Base-by-base conservation (phyloP, 2,797 vertebrate species). In the Pelobates cultripes region DNA sequence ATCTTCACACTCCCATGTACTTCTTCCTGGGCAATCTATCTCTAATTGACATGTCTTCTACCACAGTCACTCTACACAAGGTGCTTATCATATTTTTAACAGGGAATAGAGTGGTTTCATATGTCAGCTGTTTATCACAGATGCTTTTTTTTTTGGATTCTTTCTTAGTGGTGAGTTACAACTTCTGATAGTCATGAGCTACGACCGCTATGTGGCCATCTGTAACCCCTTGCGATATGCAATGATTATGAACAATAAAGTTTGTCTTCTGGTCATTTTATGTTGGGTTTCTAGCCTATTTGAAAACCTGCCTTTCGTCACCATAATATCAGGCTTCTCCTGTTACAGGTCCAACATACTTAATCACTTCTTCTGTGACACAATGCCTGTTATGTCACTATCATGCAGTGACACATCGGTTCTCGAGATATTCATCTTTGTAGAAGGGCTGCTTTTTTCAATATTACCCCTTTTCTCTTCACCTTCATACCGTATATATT, bases 311-410 rank as follows among this genome's bases (percentile, higher is more conserved):
- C 41, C 41, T 43, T 43, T 43, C 41, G 14, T 70, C 3, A n/a
- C 43, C 7, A 12, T 47, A 72, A 28, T 72, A 28, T 12, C 17
- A 55, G 43, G 43, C 14, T 44, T 40, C 17, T n/a, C 15, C 28
- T 51, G 44, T 53, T 72, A 53, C 47, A 28, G 17, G 47, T 72
- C 70, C 17, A 72, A 72, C 9, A 40, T 53, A 7, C 14, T 72
- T 44, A 72, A 72, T 7, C 70, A 72, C 43, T 72, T 72, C 45
- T 72, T 55, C 45, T 72, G 70, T 51, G 70, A 72, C 28, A 0
- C 53, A 4, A 14, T 53, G 43, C 43, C 70, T 51, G 7, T 72
- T 3, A 28, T 53, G 43, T 53, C 53, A 28, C 15, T 72, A 15
- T 51, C 70, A 8, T 72, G 70, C 47, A 72, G n/a, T 53, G 17